Evolutionary conservation across 2,888 invertebrate species (phyloP), one percentile per base, ranked within the genome.

Genomic region (Clitarchus hookeri): DNA sequence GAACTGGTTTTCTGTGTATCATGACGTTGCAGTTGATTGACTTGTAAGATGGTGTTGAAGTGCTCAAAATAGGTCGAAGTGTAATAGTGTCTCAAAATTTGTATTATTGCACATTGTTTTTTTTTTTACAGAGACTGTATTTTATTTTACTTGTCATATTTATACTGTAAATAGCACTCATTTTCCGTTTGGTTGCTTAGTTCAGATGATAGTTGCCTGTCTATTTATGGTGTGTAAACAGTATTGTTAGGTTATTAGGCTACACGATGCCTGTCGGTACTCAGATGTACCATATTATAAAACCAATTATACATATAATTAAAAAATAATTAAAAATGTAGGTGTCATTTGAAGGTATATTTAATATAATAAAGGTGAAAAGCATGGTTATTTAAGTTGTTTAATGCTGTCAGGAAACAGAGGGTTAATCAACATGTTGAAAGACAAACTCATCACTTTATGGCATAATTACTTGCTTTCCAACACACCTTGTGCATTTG

Each of bases 1-100:
- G 23, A 27, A 82, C 44, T 82, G 82, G 27, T 82, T 82, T 27
- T 13, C 82, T 82, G 27, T 44, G 23, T 82, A 82, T 27, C 82
- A 82, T 82, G 82, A 82, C 6, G 82, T 82, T 6, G 16, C 82
- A 11, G 1, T 26, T 44, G 44, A 80, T 80, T 80, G 44, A 36
- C 13, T 27, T 79, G 79, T 27, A n/a, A 79, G 27, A 79, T 27
- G n/a, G 11, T 65, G 19, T 65, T 23, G 13, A 65, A 65, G 19
- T 65, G 19, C 65, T 1, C 19, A 65, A 65, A 65, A 65, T 65
- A 48, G 48, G 48, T n/a, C 65, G 0, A n/a, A n/a, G 19, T 65
- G 19, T 82, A 27, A 82, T 6, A 27, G 25, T 82, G 23, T 1
- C 36, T 82, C n/a, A 82, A 6, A n/a, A 16, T 82, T 8, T 82